Base-by-base conservation (phyloP, 2,888 invertebrate genomes). In the Callyntrura sp. region DNA sequence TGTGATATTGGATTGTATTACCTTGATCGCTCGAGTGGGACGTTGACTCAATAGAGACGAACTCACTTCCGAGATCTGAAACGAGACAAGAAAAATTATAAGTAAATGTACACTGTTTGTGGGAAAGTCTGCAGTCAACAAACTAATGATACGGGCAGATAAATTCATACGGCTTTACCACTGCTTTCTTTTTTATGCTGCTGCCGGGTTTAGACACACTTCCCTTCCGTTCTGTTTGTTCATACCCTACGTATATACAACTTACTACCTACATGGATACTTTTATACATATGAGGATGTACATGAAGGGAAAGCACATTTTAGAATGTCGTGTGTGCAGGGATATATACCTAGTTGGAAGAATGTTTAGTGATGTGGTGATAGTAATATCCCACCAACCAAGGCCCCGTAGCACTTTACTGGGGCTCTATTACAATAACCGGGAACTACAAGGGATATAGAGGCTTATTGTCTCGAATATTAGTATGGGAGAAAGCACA, bases 21-120 rank as follows among this genome's bases (percentile, higher is more conserved):
- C 93, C 93, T 92, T 93, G 91, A 91, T 93, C 93, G 90, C 92
- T 92, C 14, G 91, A 90, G 55, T 88, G 88, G 57, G 90, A 90
- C 68, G 90, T 90, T 55, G 92, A 89, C 70, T 93, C 92, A 78
- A 93, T 92, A 25, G 91, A 91, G 88, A 93, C 89, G 78, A 92
- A 83, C 68, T 92, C 93, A 82, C 90, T 87, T 79, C 91, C 92
- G 43, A 86, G 70, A 85, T 92, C 92, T 91, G 88, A 20, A 92
- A 89, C 88, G 85, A 91, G 70, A 87, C 89, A 90, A 90, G 73
- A 85, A 85, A 85, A 83, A 89, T 62, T 76, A 87, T 35, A 55
- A 51, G 76, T 78, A 78, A 65, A 79, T 48, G 25, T 55, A 78
- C 78, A 55, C 6, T 35, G 70, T 17, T 43, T 48, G 20, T 11